These are phyloP conservation scores for Stenchaetothrips biformis DNA, from an alignment of 2,888 invertebrate genomes.

Conservation along the genomic window DNA sequence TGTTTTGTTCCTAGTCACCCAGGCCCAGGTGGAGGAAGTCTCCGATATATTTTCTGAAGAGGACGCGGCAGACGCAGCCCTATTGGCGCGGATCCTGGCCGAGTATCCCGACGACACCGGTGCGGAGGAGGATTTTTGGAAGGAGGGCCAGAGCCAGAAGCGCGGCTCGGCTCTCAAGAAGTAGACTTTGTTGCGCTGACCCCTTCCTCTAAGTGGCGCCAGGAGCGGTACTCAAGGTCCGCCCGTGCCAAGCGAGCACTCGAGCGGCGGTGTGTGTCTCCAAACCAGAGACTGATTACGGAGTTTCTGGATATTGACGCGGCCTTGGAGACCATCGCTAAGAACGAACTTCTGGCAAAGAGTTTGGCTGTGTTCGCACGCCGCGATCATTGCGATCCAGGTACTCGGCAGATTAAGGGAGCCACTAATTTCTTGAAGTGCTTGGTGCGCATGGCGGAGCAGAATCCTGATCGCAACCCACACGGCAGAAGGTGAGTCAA, in stretches of 20 bases:
- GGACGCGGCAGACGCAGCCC: too few species aligned
- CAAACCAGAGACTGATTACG: background rate
- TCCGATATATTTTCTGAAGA: too few species aligned
- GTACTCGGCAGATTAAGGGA: background rate
- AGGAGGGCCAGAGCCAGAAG: background rate
- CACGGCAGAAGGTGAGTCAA: background rate
- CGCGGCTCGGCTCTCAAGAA: background rate
- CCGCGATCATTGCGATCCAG: too few species aligned
- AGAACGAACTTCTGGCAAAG: background rate
- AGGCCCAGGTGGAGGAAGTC: too few species aligned
- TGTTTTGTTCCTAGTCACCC: too few species aligned
- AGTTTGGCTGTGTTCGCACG: background rate
- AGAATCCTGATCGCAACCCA: background rate
- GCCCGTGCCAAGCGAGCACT: background rate
- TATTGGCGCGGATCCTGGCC: too few species aligned
- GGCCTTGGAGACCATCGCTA: background rate
- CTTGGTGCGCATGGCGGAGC: background rate
- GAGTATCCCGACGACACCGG: background rate
- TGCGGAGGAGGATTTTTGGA: background rate
- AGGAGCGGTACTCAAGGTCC: background rate
- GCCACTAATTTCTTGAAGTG: background rate
- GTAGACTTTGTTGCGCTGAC: background rate
- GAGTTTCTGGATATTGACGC: background rate
- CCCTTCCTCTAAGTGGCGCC: background rate
- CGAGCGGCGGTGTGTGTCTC: background rate